phyloP scores from a whole-genome alignment of 2,888 invertebrate genomes.

The Ischnura elegans region DNA sequence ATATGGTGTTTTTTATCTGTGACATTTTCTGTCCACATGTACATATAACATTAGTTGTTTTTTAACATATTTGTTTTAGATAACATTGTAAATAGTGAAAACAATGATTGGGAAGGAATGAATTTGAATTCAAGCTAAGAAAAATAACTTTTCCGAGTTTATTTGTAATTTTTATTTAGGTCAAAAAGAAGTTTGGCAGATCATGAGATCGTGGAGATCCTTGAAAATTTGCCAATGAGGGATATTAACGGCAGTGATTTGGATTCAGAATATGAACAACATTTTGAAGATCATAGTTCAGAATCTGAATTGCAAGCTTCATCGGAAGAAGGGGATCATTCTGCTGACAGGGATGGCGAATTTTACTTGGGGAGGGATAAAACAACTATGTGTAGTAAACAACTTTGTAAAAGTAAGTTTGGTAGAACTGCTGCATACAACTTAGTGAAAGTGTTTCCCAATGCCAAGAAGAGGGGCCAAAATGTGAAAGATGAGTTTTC shows the following conservation, averaged over 20 bases:
- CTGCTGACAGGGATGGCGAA: background rate
- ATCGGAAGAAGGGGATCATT: background rate
- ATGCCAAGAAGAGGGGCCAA: background rate
- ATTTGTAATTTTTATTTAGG: slow-evolving; percentile 35
- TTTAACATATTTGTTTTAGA: background rate
- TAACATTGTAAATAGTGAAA: background rate
- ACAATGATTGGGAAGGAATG: background rate
- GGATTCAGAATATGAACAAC: background rate
- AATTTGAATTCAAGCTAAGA: background rate
- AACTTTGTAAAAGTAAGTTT: background rate
- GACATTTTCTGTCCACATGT: background rate
- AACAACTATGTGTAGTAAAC: background rate
- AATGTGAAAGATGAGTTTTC: background rate
- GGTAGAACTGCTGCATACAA: background rate
- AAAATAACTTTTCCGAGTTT: background rate
- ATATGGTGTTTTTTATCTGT: background rate
- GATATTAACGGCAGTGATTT: background rate
- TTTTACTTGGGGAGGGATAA: background rate
- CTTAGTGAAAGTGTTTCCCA: background rate
- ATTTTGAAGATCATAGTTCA: background rate
- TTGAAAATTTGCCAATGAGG: background rate
- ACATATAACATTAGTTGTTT: background rate
- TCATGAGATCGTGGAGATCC: background rate
- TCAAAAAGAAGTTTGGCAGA: slow-evolving; percentile 69
- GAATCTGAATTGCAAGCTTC: background rate